Evolutionary conservation across 2,888 invertebrate genomes (phyloP).

Genomic region (Caenorhabditis virilis): DNA sequence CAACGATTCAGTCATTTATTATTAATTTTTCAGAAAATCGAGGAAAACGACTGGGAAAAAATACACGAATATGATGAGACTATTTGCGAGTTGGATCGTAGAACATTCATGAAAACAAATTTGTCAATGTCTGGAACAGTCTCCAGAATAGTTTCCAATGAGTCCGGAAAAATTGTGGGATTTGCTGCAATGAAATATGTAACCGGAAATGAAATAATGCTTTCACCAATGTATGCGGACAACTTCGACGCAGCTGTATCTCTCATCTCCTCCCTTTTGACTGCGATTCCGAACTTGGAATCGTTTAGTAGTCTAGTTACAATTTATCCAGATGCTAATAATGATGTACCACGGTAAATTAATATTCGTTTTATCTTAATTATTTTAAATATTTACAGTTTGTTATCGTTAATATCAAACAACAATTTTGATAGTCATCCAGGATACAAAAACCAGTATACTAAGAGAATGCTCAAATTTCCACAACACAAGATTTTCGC

Average conservation of each 20-base stretch:
- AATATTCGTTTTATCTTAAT: no score
- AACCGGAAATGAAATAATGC: slow-evolving; percentile 13
- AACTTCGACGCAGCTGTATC: slow-evolving; percentile 24
- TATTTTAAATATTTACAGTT: slow-evolving; percentile 16
- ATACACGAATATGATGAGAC: slow-evolving; percentile 33
- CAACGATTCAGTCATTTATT: no score
- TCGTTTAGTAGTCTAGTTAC: slow-evolving; percentile 21
- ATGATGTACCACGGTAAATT: slow-evolving; percentile 30
- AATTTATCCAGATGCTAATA: slow-evolving; percentile 31
- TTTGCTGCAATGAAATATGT: slow-evolving; percentile 28
- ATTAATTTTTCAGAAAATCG: slow-evolving; percentile 20
- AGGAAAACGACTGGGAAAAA: slow-evolving; percentile 35
- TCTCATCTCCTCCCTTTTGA: slow-evolving; percentile 13
- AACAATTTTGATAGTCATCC: slow-evolving; percentile 18
- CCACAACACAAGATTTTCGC: slow-evolving; percentile 29
- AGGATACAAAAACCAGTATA: slow-evolving; percentile 29
- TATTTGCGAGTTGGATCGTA: slow-evolving; percentile 23
- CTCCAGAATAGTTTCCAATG: slow-evolving; percentile 17
- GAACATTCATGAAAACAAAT: slow-evolving; percentile 24
- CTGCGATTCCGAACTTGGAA: slow-evolving; percentile 10
- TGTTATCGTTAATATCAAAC: slow-evolving; percentile 34
- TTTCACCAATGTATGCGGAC: slow-evolving; percentile 33
- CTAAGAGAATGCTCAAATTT: slow-evolving; percentile 24
- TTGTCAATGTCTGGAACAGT: slow-evolving; percentile 13
- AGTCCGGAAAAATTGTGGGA: slow-evolving; percentile 29